Conservation (phyloP, 2,797 vertebrate species). For the Tenualosa ilisha region DNA sequence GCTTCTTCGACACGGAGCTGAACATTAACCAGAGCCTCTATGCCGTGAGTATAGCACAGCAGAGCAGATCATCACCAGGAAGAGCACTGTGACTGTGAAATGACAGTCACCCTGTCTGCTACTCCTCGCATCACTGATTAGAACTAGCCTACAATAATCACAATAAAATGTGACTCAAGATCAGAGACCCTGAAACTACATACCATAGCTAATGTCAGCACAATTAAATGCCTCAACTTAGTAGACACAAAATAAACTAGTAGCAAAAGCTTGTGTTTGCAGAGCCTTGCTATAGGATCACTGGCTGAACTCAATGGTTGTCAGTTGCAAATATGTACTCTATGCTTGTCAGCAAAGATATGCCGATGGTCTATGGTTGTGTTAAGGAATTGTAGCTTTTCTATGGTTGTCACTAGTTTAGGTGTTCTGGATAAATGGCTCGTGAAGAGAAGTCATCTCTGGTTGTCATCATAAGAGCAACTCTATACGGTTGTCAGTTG, state of each 20-base stretch:
- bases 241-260: too few relatives aligned
- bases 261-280: background rate
- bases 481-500: background rate
- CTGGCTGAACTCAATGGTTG: background rate
- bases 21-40: conserved; percentile 80
- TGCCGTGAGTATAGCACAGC: conserved; percentile 75
- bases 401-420: background rate
- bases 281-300: background rate
- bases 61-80: background rate
- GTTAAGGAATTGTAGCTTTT: background rate
- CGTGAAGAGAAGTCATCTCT: background rate
- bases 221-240: background rate
- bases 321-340: background rate
- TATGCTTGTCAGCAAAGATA: background rate
- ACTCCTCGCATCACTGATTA: background rate
- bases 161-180: background rate
- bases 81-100: background rate
- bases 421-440: background rate
- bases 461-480: background rate
- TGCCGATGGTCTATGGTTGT: background rate
- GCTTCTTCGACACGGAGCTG: conserved; percentile 80
- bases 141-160: background rate
- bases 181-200: background rate
- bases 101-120: background rate
- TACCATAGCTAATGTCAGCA: too few relatives aligned